Base-by-base conservation (phyloP, 2,797 vertebrate species). In the Argyrosomus regius region DNA sequence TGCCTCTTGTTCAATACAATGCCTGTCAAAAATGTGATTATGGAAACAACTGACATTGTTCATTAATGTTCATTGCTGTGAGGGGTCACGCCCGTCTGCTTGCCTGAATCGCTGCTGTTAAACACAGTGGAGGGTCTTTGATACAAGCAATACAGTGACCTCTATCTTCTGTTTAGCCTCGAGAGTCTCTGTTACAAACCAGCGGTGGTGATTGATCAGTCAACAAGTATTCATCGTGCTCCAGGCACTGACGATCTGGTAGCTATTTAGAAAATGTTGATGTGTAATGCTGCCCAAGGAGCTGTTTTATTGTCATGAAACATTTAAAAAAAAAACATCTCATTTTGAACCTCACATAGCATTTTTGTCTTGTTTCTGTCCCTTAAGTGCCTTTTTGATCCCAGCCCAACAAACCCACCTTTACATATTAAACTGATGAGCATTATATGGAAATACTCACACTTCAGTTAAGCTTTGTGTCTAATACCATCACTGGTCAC, bases 21-120 rank as follows among this genome's bases (percentile, higher is more conserved):
- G 72, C 86, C 83, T 86, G 80, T 90, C 45, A 46, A 83, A 72
- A 78, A 88, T 89, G 87, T 90, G 82, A 89, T 76, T 46, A 63
- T 75, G 69, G 66, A 74, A 80, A 72, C 17, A 31, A 24, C 71
- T 57, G 76, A 89, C 72, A n/a, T 79, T 71, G 72, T 80, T 81
- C 56, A 28, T 68, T 75, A 43, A 54, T 63, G 68, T 68, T 56
- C 20, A 68, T 86, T 28, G 72, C 56, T 88, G 72, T 69, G 75
- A 71, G 72, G 35, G 74, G 28, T 83, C 54, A 54, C 53, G 1
- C 28, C 49, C 14, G 52, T 72, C 56, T 60, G 72, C 72, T 80
- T 65, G 77, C 49, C 69, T 62, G 68, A 76, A 43, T 54, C 11
- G n/a, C 72, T 84, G 78, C 84, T 88, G 84, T 77, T 35, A 9